These are phyloP conservation scores for Rhingia campestris DNA, from an alignment of 2,888 invertebrate genomes.

Conservation along the genomic window DNA sequence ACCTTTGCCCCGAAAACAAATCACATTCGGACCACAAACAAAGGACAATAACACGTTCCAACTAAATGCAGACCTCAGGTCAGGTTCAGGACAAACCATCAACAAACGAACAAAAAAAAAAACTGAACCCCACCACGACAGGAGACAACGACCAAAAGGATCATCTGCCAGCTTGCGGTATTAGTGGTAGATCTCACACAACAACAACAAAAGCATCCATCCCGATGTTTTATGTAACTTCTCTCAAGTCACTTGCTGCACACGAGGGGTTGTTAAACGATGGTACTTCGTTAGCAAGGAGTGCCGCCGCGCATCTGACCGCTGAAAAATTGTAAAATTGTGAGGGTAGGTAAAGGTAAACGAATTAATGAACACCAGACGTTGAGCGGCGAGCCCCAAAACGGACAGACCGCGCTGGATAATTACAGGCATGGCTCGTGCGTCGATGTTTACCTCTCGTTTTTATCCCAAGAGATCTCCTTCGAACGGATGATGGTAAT, in stretches of 20 bases:
- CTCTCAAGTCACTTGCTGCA: constrained; percentile 41
- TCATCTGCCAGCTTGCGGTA: constrained; percentile 72
- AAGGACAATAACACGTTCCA: too few species aligned
- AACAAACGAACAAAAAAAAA: constrained; percentile 3
- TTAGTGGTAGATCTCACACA: constrained; percentile 41
- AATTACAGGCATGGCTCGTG: constrained; percentile 70
- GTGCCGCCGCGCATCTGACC: constrained; percentile 27
- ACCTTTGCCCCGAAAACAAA: too few species aligned
- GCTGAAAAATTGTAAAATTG: constrained; percentile 59
- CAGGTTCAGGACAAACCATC: not conserved
- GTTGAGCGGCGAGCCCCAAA: constrained; percentile 66
- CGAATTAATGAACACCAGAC: constrained; percentile 69
- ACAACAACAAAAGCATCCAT: constrained; percentile 57
- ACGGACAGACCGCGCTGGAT: constrained; percentile 48
- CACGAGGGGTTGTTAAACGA: constrained; percentile 55
- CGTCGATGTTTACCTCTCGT: constrained; percentile 54
- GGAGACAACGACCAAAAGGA: constrained; percentile 29
- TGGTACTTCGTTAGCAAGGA: constrained; percentile 41
- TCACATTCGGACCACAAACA: too few species aligned
- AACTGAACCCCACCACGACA: constrained; percentile 2
- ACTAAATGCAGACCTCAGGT: too few species aligned
- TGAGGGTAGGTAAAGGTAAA: constrained; percentile 71
- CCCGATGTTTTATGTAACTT: constrained; percentile 36
- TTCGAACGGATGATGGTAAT: constrained; percentile 72
- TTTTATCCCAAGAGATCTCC: constrained; percentile 72